Percentiles rank a stretch among this genome's conserved stretches.
phyloP scores from a whole-genome alignment of 1,140 invertebrate species.

The Ceratitis capitata region DNA sequence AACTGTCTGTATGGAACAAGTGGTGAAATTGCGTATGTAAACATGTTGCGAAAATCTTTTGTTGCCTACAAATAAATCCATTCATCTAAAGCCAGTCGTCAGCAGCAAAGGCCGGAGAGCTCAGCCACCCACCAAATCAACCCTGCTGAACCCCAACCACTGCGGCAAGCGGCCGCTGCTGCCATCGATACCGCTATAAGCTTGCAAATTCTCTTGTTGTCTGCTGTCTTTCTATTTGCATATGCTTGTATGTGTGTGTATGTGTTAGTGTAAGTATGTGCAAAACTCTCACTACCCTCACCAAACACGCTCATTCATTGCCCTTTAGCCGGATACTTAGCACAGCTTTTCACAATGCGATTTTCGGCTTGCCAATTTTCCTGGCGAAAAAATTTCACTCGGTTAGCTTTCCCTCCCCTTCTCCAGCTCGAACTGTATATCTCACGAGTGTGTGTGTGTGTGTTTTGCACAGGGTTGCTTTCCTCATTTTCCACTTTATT shows the following conservation, averaged over 20 bases:
- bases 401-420: neutral
- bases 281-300: neutral
- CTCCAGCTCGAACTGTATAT: neutral
- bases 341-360: conserved; percentile 64
- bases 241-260: neutral
- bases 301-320: neutral
- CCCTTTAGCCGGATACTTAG: conserved; percentile 60
- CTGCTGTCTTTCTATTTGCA: neutral
- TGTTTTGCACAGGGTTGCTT: neutral
- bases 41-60: conserved; percentile 63
- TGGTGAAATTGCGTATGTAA: conserved; percentile 49
- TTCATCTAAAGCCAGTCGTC: neutral
- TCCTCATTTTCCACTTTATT: conserved; percentile 21
- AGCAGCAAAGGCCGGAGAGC: neutral
- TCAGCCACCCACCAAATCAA: neutral
- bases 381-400: conserved; percentile 45
- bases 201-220: neutral
- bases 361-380: conserved; percentile 64
- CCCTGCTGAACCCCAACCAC: neutral
- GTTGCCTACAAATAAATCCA: conserved; percentile 35
- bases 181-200: conserved; percentile 7
- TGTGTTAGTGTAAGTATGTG: neutral
- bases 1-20: neutral
- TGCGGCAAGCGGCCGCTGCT: neutral
- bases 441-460: neutral